Conservation (phyloP, 2,888 invertebrate species). For the Macropis europaea region DNA sequence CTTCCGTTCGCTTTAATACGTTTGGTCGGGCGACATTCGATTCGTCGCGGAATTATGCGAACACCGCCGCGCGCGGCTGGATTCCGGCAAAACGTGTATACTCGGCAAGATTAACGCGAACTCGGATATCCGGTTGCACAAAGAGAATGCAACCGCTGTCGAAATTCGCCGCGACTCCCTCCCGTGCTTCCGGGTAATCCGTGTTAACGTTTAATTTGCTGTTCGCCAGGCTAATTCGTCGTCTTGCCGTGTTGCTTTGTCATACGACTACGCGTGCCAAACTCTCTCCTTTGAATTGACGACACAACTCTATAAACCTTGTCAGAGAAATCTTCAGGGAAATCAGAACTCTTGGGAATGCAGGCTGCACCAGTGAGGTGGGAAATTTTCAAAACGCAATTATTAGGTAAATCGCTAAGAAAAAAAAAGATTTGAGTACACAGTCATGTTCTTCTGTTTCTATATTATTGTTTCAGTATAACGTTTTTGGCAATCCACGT, state of each 20-base stretch:
- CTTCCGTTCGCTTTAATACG: conserved; percentile 10
- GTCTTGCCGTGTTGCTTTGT: conserved; percentile 16
- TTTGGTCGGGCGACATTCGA: no score
- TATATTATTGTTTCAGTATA: no score
- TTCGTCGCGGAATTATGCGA: conserved; percentile 55
- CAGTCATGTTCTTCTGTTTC: no score
- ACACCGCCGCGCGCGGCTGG: conserved; percentile 33
- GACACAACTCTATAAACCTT: neutral
- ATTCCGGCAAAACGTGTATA: conserved; percentile 34
- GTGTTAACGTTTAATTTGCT: conserved; percentile 58
- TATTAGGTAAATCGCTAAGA: no score
- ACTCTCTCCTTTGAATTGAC: neutral
- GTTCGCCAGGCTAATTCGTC: conserved; percentile 27
- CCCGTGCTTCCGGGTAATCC: conserved; percentile 47
- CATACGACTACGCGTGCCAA: neutral
- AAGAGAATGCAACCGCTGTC: conserved; percentile 56
- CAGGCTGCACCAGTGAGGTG: no score
- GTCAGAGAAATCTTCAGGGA: no score
- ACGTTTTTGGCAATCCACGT: no score
- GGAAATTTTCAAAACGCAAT: no score
- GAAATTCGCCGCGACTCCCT: conserved; percentile 44
- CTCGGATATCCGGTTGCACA: conserved; percentile 57
- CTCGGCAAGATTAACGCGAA: conserved; percentile 54
- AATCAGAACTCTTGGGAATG: no score
- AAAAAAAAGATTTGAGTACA: no score